Percentiles rank a stretch among this genome's conserved stretches.
phyloP scores from a whole-genome alignment of 92 coral and sea anemone species.

The Palythoa heliodiscus region DNA sequence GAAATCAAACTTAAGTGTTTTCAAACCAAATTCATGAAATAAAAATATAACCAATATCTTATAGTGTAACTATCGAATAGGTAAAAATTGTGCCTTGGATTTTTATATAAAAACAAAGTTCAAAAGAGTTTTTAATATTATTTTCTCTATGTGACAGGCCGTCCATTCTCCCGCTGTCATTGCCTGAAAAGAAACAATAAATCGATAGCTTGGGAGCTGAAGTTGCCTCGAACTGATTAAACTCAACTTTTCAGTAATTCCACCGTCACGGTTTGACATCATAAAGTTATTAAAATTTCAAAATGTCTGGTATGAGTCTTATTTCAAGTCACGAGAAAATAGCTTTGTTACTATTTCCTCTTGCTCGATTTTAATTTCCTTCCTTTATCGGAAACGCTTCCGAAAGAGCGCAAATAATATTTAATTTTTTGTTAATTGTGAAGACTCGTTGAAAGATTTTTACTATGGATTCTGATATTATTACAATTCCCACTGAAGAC shows the following conservation, averaged over 20 bases:
- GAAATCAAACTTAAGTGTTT: neutral
- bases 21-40: neutral
- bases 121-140: neutral
- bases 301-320: neutral
- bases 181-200: neutral
- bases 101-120: neutral
- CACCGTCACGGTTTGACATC: constrained; percentile 15
- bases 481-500: neutral
- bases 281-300: constrained; percentile 27
- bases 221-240: neutral
- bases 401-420: neutral
- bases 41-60: neutral
- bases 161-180: constrained; percentile 13
- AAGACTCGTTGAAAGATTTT: neutral
- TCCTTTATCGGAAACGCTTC: neutral
- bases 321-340: neutral
- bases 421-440: neutral
- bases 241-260: neutral
- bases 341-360: neutral
- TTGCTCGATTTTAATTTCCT: neutral
- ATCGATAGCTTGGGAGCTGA: neutral
- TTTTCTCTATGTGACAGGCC: neutral
- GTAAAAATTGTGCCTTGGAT: neutral
- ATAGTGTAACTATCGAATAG: neutral
- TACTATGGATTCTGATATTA: neutral